phyloP scores from a whole-genome alignment of 2,888 invertebrate genomes.

The Ophonus ardosiacus region DNA sequence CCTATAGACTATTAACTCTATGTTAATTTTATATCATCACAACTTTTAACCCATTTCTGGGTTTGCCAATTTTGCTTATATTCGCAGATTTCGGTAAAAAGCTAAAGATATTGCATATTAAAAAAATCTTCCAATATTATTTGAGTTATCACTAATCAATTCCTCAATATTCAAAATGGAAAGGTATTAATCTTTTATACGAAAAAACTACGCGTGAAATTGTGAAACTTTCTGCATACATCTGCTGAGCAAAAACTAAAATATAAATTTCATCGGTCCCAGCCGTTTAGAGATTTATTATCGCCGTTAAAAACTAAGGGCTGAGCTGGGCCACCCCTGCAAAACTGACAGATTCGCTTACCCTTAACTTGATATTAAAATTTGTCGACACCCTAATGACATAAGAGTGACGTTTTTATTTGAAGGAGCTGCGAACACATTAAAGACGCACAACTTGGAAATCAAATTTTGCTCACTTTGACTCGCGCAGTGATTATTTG shows the following conservation, averaged over 20 bases:
- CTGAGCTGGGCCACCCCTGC: slow-evolving; percentile 11
- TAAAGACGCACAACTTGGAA: slow-evolving; percentile 42
- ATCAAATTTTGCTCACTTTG: slow-evolving; percentile 49
- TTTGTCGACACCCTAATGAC: slow-evolving; percentile 64
- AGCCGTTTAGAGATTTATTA: slow-evolving; percentile 39
- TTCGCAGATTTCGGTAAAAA: too few species aligned
- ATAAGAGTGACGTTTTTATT: slow-evolving; percentile 63
- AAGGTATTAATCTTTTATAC: background rate
- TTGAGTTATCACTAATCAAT: background rate
- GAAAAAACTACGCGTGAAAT: background rate
- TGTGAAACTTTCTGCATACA: slow-evolving; percentile 9
- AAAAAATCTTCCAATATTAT: background rate
- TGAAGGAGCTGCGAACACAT: slow-evolving; percentile 33
- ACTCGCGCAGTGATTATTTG: slow-evolving; percentile 15
- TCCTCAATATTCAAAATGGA: background rate
- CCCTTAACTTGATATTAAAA: slow-evolving; percentile 62
- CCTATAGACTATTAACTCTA: too few species aligned
- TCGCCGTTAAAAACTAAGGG: slow-evolving; percentile 43
- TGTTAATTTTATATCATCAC: too few species aligned
- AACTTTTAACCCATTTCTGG: too few species aligned
- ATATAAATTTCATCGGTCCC: slow-evolving; percentile 44
- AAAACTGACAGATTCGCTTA: slow-evolving; percentile 37
- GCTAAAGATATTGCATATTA: too few species aligned
- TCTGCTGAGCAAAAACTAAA: slow-evolving; percentile 29
- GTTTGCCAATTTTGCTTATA: too few species aligned